Percentiles rank a stretch among this genome's conserved stretches.
Evolutionary conservation across 2,797 vertebrate genomes (phyloP).

Genomic region (Xiphorhynchus erythropygius): DNA sequence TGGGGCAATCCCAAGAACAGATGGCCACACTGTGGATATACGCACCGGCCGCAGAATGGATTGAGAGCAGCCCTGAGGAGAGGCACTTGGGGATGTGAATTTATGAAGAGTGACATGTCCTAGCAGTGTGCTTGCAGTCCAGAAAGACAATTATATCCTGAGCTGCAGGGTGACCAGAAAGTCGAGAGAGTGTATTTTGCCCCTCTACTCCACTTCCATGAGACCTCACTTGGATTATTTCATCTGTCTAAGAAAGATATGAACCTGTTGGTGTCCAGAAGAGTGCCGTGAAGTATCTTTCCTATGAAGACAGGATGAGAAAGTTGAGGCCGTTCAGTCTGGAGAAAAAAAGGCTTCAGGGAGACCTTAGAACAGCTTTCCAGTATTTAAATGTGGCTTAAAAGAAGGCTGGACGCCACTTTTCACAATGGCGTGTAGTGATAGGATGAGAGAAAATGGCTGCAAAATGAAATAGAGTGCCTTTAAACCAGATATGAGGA

Average conservation of each 20-base stretch:
- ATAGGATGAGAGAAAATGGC: background rate
- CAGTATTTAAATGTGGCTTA: background rate
- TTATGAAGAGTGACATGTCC: rapidly evolving
- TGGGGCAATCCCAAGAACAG: background rate
- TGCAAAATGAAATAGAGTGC: background rate
- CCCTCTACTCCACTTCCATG: background rate
- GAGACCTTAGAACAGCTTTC: background rate
- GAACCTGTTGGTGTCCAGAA: background rate
- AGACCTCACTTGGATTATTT: background rate
- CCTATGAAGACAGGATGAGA: background rate
- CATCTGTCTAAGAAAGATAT: background rate
- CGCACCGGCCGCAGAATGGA: background rate
- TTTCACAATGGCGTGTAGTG: background rate
- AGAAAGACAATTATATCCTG: background rate
- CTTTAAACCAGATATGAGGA: background rate
- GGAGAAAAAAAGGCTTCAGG: background rate
- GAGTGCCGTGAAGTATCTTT: background rate
- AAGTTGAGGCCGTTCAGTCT: background rate
- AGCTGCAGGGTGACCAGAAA: background rate
- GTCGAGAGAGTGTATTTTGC: background rate
- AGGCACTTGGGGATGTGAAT: background rate
- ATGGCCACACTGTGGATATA: background rate
- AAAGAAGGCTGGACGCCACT: background rate
- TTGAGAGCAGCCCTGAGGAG: background rate
- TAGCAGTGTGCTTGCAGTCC: background rate